These are phyloP conservation scores for Aldabrachelys gigantea DNA, from an alignment of 2,113 vertebrate genomes.

Conservation along the genomic window DNA sequence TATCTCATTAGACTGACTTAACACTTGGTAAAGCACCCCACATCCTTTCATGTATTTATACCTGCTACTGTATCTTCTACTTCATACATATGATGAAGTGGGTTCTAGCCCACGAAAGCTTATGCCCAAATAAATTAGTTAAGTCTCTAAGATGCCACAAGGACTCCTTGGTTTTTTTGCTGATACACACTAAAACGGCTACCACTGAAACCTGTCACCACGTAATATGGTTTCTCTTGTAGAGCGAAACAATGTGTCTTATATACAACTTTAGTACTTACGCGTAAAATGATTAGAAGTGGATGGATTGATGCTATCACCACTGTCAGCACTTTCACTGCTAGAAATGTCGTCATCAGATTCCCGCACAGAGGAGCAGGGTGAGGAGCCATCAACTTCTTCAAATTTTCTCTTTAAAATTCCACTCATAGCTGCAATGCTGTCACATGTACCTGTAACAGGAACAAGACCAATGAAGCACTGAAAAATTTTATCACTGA, in stretches of 20 bases:
- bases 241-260: not conserved
- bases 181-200: too few relatives aligned
- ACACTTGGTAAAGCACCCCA: too few relatives aligned
- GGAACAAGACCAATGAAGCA: slow-evolving; percentile 37
- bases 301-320: slow-evolving; percentile 97
- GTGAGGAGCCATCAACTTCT: slow-evolving; percentile 97
- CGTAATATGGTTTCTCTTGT: not conserved
- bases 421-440: slow-evolving; percentile 87
- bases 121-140: too few relatives aligned
- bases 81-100: too few relatives aligned
- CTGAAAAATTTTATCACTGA: slow-evolving; percentile 69
- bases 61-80: too few relatives aligned
- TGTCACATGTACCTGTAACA: slow-evolving; percentile 79
- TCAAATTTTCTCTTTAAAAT: slow-evolving; percentile 98
- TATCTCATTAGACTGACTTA: too few relatives aligned
- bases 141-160: too few relatives aligned
- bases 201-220: not conserved
- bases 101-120: too few relatives aligned
- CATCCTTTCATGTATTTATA: too few relatives aligned
- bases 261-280: slow-evolving; percentile 76
- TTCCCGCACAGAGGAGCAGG: slow-evolving; percentile 93
- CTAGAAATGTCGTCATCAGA: slow-evolving; percentile 97
- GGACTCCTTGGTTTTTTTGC: too few relatives aligned
- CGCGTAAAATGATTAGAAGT: slow-evolving; percentile 91
- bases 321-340: slow-evolving; percentile 97